Evolutionary conservation across 2,888 invertebrate genomes (phyloP).

Genomic region (Drosophila greeni): DNA sequence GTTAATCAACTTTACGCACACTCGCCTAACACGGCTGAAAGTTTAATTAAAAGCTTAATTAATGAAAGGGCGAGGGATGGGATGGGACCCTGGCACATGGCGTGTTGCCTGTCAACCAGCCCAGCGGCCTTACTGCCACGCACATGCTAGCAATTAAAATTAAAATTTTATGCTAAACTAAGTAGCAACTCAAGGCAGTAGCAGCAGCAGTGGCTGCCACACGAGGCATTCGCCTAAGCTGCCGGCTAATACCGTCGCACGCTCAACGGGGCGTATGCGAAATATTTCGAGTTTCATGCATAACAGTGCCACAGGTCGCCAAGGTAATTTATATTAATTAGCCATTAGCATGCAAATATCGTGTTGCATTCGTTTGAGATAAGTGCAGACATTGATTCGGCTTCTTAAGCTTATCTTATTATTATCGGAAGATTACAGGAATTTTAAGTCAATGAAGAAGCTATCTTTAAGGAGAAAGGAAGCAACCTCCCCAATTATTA

Average conservation of each 20-base stretch:
- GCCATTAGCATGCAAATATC: constrained; percentile 50
- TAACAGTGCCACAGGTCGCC: constrained; percentile 33
- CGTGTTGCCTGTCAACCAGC: constrained; percentile 40
- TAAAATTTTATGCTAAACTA: constrained; percentile 74
- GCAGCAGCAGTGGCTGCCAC: constrained; percentile 1
- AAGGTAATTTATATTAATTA: constrained; percentile 62
- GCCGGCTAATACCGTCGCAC: constrained; percentile 57
- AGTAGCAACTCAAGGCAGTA: constrained; percentile 57
- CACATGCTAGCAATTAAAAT: constrained; percentile 73
- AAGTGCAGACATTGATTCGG: not conserved
- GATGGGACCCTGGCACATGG: constrained; percentile 11
- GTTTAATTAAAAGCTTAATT: constrained; percentile 74
- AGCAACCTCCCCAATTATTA: not conserved
- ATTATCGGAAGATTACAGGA: not conserved
- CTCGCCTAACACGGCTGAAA: constrained; percentile 62
- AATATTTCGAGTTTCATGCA: constrained; percentile 51
- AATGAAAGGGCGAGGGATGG: constrained; percentile 40
- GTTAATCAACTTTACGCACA: constrained; percentile 73
- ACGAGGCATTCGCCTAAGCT: constrained; percentile 19
- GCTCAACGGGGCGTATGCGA: constrained; percentile 45
- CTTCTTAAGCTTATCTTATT: not conserved
- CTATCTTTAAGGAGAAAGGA: not conserved
- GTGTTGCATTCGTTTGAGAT: constrained; percentile 19
- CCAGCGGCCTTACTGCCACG: constrained; percentile 60
- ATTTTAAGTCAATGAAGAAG: no score